phyloP scores from a whole-genome alignment of 1,140 invertebrate species.

The Atta cephalotes region DNA sequence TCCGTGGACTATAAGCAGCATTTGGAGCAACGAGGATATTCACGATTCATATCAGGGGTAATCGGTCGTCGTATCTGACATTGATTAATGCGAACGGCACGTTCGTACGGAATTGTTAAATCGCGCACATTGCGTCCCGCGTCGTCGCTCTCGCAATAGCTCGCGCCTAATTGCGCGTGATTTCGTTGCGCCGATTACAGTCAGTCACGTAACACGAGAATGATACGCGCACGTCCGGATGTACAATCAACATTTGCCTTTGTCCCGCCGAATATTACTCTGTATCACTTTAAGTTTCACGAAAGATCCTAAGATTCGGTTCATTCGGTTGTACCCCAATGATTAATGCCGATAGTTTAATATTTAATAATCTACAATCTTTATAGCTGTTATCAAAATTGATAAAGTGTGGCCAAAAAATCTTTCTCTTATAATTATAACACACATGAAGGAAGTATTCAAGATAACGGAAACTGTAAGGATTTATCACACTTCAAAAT shows the following conservation, averaged over 20 bases:
- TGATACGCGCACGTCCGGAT: conserved; percentile 30
- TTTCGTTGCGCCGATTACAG: conserved; percentile 38
- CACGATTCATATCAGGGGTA: conserved; percentile 42
- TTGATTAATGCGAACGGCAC: conserved; percentile 49
- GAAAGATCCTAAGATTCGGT: not conserved
- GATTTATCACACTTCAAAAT: not conserved
- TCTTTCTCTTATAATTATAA: not conserved
- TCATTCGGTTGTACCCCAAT: not conserved
- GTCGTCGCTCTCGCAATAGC: conserved; percentile 24
- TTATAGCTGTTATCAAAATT: not conserved
- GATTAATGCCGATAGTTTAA: conserved; percentile 8
- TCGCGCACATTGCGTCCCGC: conserved; percentile 6
- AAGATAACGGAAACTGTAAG: not conserved
- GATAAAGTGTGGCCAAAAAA: not conserved
- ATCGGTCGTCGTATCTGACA: conserved; percentile 33
- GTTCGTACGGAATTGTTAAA: conserved; percentile 47
- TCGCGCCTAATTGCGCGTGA: conserved; percentile 63
- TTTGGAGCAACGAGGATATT: conserved; percentile 27
- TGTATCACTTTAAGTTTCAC: conserved; percentile 14
- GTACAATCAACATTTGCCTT: conserved; percentile 17
- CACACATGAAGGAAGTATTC: not conserved
- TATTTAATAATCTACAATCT: not conserved
- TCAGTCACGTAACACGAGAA: conserved; percentile 40
- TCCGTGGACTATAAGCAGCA: not conserved
- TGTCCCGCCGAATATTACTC: not conserved